Evolutionary conservation across 2,888 invertebrate species (phyloP).

Genomic region (Drosophila mayaguana): DNA sequence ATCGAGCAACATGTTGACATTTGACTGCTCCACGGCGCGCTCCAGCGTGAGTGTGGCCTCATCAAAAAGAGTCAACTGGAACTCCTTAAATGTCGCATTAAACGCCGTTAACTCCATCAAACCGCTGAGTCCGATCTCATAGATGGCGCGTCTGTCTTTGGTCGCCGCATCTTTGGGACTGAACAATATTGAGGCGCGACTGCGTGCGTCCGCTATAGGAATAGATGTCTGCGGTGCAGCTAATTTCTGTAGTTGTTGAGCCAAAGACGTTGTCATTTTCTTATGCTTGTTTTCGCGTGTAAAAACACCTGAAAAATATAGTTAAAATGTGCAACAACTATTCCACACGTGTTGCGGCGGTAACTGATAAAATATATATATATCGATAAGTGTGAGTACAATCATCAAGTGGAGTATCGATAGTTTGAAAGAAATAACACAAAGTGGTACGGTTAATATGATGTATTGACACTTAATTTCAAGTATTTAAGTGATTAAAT

Average conservation of each 20-base stretch:
- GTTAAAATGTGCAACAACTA: constrained; percentile 17
- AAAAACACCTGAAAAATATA: constrained; percentile 13
- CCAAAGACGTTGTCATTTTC: constrained; percentile 89
- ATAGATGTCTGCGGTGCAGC: constrained; percentile 91
- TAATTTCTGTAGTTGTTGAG: constrained; percentile 91
- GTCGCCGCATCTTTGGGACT: constrained; percentile 95
- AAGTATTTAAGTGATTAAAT: not conserved
- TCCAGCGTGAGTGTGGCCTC: constrained; percentile 91
- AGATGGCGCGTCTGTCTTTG: constrained; percentile 93
- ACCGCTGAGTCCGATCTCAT: constrained; percentile 94
- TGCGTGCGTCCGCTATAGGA: constrained; percentile 88
- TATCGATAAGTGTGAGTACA: constrained; percentile 28
- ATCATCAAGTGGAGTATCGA: constrained; percentile 13
- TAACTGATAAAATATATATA: constrained; percentile 2
- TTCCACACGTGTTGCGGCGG: constrained; percentile 61
- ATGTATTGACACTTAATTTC: constrained; percentile 6
- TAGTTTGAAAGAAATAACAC: not conserved
- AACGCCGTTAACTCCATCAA: constrained; percentile 92
- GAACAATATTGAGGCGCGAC: constrained; percentile 93
- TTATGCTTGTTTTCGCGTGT: constrained; percentile 21
- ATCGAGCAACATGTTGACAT: constrained; percentile 92
- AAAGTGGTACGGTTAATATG: no score
- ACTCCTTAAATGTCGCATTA: constrained; percentile 90
- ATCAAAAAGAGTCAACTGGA: constrained; percentile 91
- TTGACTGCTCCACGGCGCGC: constrained; percentile 90